Evolutionary conservation across 1,140 invertebrate genomes (phyloP).

Genomic region (Platyscapa corneri): DNA sequence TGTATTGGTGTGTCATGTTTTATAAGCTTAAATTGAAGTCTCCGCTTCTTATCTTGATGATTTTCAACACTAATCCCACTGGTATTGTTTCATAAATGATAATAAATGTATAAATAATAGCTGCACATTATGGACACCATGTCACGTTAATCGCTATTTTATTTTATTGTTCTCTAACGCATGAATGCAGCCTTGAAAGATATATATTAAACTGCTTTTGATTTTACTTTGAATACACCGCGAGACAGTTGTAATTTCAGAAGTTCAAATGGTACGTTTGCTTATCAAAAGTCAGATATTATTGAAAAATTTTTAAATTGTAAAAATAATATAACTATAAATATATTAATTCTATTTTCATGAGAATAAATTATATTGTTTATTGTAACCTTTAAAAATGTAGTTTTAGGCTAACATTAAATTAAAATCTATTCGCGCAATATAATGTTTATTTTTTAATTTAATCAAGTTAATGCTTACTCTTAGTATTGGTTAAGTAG

Average conservation of each 20-base stretch:
- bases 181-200: neutral
- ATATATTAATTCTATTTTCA: too few species aligned
- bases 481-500: too few species aligned
- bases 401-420: too few species aligned
- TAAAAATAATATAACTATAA: neutral
- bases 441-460: too few species aligned
- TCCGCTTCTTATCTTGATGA: too few species aligned
- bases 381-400: too few species aligned
- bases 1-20: too few species aligned
- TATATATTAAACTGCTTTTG: neutral
- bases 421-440: too few species aligned
- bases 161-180: neutral
- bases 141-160: slow-evolving; percentile 4
- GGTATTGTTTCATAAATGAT: neutral
- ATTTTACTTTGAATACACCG: neutral
- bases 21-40: too few species aligned
- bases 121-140: neutral
- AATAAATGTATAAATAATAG: neutral
- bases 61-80: too few species aligned
- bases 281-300: neutral
- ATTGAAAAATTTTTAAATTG: neutral
- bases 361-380: too few species aligned
- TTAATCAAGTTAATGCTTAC: too few species aligned
- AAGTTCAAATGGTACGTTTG: neutral
- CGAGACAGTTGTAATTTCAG: neutral